Evolutionary conservation across 1,140 invertebrate species (phyloP), one percentile per base, ranked within the genome.

Genomic region (Zaprionus vittiger): DNA sequence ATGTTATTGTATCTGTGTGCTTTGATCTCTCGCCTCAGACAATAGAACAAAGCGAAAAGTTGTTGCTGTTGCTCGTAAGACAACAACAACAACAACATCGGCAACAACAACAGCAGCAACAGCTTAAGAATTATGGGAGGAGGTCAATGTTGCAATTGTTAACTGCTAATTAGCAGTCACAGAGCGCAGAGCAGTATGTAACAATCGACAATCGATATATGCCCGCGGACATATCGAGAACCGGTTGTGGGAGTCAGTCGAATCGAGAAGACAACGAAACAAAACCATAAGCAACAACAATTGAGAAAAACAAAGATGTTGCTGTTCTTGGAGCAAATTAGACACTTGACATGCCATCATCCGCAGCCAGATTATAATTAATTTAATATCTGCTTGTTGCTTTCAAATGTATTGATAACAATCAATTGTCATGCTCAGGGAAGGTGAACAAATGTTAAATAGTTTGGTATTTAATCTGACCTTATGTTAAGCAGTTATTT

Each of bases 111-210:
- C 62, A 61, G 9, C 73, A 61, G 17, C 60, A 37, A 56, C 63
- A 70, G 68, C 77, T 63, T 49, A 77, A 83, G 47, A 87, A 87
- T 77, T 80, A 80, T 87, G 83, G 71, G 79, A 79, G 79, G 77
- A 87, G 83, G 83, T 87, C 83, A 87, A 87, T 89, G 83, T 69
- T 89, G 84, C 83, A 89, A 87, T 89, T 87, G 78, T 87, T 81
- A 89, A 79, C 84, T 87, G 78, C 81, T 84, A 87, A 87, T 87
- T 89, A 87, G 84, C 84, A 89, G 83, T 81, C 80, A 70, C 31
- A 37, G 57, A 37, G 63, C 52, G 62, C n/a, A 17, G 41, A 52
- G 44, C 65, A 66, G 63, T 72, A 80, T 87, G 80, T 89, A 76
- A 83, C 56, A 64, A 85, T 81, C 77, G 77, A 78, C 63, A 67